Percentiles rank a stretch among this genome's conserved stretches.
phyloP scores from a whole-genome alignment of 2,888 invertebrate species.

The Portevinia maculata region DNA sequence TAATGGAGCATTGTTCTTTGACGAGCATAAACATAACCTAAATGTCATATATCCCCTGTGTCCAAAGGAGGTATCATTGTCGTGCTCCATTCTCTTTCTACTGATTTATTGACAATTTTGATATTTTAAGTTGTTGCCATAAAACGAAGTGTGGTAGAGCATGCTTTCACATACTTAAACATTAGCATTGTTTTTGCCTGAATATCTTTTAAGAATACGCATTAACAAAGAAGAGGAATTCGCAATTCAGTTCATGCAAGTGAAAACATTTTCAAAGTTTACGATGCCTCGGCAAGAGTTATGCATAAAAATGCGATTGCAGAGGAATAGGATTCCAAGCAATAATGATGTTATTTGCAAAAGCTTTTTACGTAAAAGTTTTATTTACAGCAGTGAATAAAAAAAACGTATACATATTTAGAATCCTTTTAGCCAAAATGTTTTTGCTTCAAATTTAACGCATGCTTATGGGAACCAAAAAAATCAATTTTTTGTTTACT shows the following conservation, averaged over 20 bases:
- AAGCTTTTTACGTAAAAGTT: conserved; percentile 52
- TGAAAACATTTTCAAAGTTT: conserved; percentile 43
- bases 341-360: conserved; percentile 34
- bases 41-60: conserved; percentile 1
- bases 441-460: conserved; percentile 38
- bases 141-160: conserved; percentile 35
- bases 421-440: conserved; percentile 48
- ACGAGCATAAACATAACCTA: conserved; percentile 7
- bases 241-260: not conserved
- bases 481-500: too few species aligned
- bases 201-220: conserved; percentile 3
- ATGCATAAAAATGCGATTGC: conserved; percentile 27
- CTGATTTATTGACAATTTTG: conserved; percentile 55
- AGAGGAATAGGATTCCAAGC: conserved; percentile 9
- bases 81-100: conserved; percentile 10
- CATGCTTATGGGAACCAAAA: conserved; percentile 31
- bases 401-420: conserved; percentile 28
- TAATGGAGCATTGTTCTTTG: not conserved
- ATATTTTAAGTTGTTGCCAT: conserved; percentile 44
- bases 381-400: conserved; percentile 38
- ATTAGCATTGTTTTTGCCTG: conserved; percentile 16
- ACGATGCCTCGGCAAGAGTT: conserved; percentile 32
- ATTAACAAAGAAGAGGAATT: not conserved
- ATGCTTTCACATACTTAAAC: conserved; percentile 33
- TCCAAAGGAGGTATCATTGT: conserved; percentile 11